These are phyloP conservation scores for Linhomoeus sp. DNA, from an alignment of 2,888 invertebrate species.

Conservation along the genomic window DNA sequence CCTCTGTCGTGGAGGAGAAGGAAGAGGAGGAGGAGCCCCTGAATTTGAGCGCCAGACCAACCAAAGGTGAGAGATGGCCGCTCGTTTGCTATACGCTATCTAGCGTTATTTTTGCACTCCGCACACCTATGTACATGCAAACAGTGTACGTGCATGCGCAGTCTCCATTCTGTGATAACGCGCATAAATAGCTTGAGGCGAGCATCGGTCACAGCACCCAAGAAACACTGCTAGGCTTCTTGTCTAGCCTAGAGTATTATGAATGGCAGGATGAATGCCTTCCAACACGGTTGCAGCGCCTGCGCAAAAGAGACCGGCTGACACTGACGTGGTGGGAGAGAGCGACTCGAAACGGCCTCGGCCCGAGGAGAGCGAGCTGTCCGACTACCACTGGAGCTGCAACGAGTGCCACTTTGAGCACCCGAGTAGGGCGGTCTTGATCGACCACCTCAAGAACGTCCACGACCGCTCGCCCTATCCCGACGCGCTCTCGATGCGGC, in stretches of 20 bases:
- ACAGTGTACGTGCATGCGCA: not conserved
- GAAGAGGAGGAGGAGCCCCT: too few relatives aligned
- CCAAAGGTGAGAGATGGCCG: not conserved
- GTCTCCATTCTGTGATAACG: not conserved
- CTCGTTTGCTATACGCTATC: too few relatives aligned
- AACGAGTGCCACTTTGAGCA: not conserved
- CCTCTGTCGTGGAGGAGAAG: too few relatives aligned
- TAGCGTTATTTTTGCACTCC: not conserved
- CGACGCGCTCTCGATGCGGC: not conserved
- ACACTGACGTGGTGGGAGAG: too few relatives aligned
- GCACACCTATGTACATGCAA: not conserved
- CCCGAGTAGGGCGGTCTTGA: not conserved
- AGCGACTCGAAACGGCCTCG: too few relatives aligned
- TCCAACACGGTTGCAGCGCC: not conserved
- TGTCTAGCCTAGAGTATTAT: not conserved
- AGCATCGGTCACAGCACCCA: not conserved
- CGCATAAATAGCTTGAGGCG: not conserved
- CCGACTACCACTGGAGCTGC: not conserved
- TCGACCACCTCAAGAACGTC: not conserved
- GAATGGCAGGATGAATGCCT: not conserved
- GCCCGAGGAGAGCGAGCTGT: too few relatives aligned
- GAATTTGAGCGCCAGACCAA: not conserved
- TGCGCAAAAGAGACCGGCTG: not conserved
- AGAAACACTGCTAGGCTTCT: too few relatives aligned
- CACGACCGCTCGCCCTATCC: not conserved